phyloP scores from a whole-genome alignment of 2,113 vertebrate genomes.

The Urocitellus parryii region DNA sequence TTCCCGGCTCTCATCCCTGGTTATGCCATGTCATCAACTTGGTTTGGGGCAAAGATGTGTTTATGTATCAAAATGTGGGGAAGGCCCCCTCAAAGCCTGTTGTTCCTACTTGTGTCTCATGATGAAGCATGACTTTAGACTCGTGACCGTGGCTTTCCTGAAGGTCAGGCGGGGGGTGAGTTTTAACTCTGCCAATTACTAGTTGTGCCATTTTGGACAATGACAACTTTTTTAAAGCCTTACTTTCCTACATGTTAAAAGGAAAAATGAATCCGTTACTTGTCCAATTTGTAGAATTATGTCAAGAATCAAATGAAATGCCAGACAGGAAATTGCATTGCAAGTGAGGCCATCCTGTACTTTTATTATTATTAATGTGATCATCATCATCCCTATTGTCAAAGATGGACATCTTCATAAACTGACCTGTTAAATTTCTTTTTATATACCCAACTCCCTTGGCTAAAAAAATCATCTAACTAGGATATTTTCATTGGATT shows the following conservation, averaged over 20 bases:
- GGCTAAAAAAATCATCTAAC: conserved; percentile 54
- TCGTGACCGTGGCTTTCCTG: not conserved
- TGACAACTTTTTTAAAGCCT: not conserved
- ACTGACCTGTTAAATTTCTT: not conserved
- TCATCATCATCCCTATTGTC: not conserved
- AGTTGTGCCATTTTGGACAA: not conserved
- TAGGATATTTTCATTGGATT: conserved; percentile 71
- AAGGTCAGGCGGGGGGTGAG: not conserved
- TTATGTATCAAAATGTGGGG: not conserved
- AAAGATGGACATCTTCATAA: not conserved
- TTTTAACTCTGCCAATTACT: not conserved
- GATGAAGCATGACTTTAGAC: not conserved
- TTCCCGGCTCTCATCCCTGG: not conserved
- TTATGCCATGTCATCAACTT: not conserved
- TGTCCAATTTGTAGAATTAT: not conserved
- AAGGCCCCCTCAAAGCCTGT: not conserved
- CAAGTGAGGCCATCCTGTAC: not conserved
- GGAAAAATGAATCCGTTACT: not conserved
- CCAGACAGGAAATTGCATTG: not conserved
- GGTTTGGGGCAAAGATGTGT: not conserved
- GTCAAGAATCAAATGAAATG: not conserved
- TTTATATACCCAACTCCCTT: conserved; percentile 25
- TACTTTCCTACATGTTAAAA: not conserved
- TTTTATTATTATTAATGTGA: not conserved
- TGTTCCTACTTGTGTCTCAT: not conserved